Base-by-base conservation (phyloP, 1,140 invertebrate species). In the Megalopta genalis region DNA sequence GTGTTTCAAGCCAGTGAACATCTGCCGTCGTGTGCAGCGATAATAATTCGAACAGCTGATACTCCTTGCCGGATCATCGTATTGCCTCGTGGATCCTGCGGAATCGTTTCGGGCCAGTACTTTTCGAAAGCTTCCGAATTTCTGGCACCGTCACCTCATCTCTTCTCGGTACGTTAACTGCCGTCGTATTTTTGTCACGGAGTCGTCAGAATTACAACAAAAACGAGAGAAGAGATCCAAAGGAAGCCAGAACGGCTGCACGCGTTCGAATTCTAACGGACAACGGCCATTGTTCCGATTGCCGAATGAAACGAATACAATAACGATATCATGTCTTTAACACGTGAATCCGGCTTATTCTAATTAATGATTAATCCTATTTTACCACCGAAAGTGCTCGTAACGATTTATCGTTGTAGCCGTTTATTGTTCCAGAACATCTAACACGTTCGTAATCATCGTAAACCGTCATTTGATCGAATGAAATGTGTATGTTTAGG, bases 11-110 rank as follows among this genome's bases (percentile, higher is more conserved):
- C 88, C 86, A 84, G 84, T 78, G 88, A 92, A 92, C 91, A 92
- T 92, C 91, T 93, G 92, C 90, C 89, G 83, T 84, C 87, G 87
- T 87, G 87, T 88, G 72, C 86, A 90, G 90, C 90, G 88, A 91
- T 93, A 92, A 92, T 92, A 92, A 92, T 92, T 92, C 89, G 89
- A 93, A 93, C 91, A 93, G 91, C 92, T 92, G 92, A 92, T 93
- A 87, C 88, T 89, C 86, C 86, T 88, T 88, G 84, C 87, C 80
- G 64, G 90, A 88, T 85, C 84, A 88, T 87, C 87, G 88, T 83
- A 84, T 90, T 87, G 85, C 52, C 78, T 83, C 68, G 76, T 86
- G 78, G 81, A 83, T 86, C 81, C 86, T 81, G 57, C 42, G 54
- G 83, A 59, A 85, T 63, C 69, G 39, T 76, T 81, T 84, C 59